A percentile compares a stretch with the other conserved stretches of the same genome.
Evolutionary conservation across 1,140 invertebrate species (phyloP).

Genomic region (Macrostomum lignano): DNA sequence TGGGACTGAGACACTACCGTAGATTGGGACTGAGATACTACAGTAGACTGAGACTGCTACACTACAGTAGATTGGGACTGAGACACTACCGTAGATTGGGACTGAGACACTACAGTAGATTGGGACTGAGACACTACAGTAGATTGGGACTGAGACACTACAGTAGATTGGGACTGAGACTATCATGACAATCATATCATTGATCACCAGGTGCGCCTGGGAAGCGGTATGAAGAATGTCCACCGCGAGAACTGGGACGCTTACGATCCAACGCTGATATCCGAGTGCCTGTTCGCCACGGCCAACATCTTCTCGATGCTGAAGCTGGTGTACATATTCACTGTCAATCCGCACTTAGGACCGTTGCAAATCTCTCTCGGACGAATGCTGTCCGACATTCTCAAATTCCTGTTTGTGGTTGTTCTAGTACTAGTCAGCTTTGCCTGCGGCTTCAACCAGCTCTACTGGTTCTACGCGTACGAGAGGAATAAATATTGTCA

Average conservation of each 20-base stretch:
- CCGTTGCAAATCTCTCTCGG: slow-evolving; percentile 84
- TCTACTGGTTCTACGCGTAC: slow-evolving; percentile 83
- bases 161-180: too few relatives aligned
- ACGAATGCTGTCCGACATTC: slow-evolving; percentile 84
- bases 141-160: too few relatives aligned
- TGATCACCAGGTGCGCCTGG: not conserved
- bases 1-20: too few relatives aligned
- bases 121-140: too few relatives aligned
- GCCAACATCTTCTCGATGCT: slow-evolving; percentile 84
- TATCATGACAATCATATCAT: too few relatives aligned
- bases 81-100: too few relatives aligned
- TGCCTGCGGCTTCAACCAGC: slow-evolving; percentile 68
- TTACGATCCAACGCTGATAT: slow-evolving; percentile 67
- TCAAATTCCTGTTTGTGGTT: slow-evolving; percentile 78
- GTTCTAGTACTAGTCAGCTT: slow-evolving; percentile 85
- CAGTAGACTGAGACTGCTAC: too few relatives aligned
- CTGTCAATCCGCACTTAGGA: slow-evolving; percentile 83
- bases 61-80: too few relatives aligned
- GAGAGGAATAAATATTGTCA: slow-evolving; percentile 57
- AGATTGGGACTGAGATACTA: too few relatives aligned
- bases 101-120: too few relatives aligned
- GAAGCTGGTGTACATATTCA: slow-evolving; percentile 93
- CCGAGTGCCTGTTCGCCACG: slow-evolving; percentile 68
- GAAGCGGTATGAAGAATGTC: slow-evolving; percentile 33
- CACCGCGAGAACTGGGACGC: slow-evolving; percentile 57